Base-by-base conservation (phyloP, 2,113 vertebrate species). In the Larimichthys polyactis region DNA sequence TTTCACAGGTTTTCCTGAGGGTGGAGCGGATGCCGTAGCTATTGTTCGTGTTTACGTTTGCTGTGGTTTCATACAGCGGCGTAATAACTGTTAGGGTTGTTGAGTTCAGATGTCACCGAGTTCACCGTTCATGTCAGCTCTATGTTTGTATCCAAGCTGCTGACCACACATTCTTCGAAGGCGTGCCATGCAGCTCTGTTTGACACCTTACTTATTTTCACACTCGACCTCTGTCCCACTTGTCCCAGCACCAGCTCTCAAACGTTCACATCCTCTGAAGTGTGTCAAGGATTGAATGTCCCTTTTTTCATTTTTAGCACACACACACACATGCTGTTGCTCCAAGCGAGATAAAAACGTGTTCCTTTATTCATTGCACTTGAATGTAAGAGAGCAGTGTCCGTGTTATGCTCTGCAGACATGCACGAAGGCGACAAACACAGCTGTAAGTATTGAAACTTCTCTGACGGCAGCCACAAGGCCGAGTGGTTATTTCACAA, bases 251-350 rank as follows among this genome's bases (percentile, higher is more conserved):
- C 65, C 55, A 78, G n/a, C 60, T 78, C 29, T 1, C 46, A 66
- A 22, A 52, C 29, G 10, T 59, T 55, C 29, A 29, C n/a, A 11
- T 40, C 65, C 60, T 62, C 57, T 69, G 20, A 82, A 86, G 71
- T 71, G 60, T 83, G 84, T 89, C 86, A 77, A 72, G 78, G 76
- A 68, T 89, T 17, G 5, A 67, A 48, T 78, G 88, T 83, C 84
- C 70, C 36, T 40, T 84, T 82, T 59, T 16, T 44, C 20, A 36
- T 84, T 82, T 59, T 16, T 44, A 17, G 19, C 58, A 15, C 44
- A n/a, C n/a, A 15, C 44, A n/a, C n/a, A 17, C 11, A n/a, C 19
- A 6, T 27, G 32, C 5, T 12, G 54, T 32, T 17, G 51, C 51
- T 64, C 1, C 15, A 29, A 20, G 15, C 32, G 40, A 12, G 16